Conservation (phyloP, 2,797 vertebrate genomes). For the Gambusia yucatana region DNA sequence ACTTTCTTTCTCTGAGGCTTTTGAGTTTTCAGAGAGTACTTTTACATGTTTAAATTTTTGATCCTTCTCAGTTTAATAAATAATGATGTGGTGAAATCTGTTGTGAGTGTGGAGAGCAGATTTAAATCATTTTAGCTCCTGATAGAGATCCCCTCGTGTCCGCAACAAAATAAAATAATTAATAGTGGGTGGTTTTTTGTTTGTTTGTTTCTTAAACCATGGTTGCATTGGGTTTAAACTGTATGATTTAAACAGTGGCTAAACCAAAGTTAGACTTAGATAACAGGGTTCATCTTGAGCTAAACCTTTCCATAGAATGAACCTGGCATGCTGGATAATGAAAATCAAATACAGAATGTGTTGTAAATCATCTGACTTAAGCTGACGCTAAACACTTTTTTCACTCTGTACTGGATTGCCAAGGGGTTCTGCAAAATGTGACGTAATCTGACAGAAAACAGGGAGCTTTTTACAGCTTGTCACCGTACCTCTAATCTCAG, state of each 20-base stretch:
- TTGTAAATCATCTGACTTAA: neutral
- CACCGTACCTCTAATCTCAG: neutral
- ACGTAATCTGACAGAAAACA: conserved; percentile 1
- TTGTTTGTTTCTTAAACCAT: neutral
- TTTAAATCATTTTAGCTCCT: neutral
- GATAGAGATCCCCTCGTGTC: neutral
- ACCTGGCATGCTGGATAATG: neutral
- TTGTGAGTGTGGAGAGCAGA: neutral
- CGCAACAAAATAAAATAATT: neutral
- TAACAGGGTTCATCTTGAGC: neutral
- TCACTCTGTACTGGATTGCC: neutral
- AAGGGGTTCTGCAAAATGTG: neutral
- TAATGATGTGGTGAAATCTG: neutral
- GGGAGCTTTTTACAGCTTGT: neutral
- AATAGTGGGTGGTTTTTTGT: neutral
- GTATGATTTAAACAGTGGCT: neutral
- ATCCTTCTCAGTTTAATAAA: neutral
- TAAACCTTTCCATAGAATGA: neutral
- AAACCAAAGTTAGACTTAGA: neutral
- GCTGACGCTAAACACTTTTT: conserved; percentile 1
- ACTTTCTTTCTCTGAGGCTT: neutral
- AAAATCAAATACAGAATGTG: neutral
- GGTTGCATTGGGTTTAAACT: neutral
- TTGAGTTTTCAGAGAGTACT: neutral
- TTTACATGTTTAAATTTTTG: neutral